These are phyloP conservation scores for Bombus terrestris DNA, from an alignment of 1,140 invertebrate genomes.

Conservation along the genomic window DNA sequence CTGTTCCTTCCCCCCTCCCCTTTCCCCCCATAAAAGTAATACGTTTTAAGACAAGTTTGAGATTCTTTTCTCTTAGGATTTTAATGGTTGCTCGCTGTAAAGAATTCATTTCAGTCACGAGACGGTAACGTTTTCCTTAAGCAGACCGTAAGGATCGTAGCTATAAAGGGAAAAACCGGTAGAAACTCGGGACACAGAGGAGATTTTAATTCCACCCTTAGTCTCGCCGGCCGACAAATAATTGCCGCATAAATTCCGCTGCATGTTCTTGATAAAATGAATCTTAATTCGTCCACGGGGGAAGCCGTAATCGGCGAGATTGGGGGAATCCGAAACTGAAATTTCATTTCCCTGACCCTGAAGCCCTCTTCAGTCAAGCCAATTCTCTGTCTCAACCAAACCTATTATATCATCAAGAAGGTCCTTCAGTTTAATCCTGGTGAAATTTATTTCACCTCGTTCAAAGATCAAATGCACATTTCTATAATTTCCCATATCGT, in stretches of 20 bases:
- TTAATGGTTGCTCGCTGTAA: background rate
- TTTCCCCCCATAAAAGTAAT: background rate
- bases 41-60: background rate
- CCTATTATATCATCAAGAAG: background rate
- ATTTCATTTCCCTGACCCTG: constrained; percentile 15
- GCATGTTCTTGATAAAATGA: constrained; percentile 31
- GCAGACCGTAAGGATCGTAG: constrained; percentile 15
- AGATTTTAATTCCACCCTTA: constrained; percentile 38
- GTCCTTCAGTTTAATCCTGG: background rate
- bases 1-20: no score
- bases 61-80: background rate
- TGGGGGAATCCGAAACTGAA: constrained; percentile 34
- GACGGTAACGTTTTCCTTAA: constrained; percentile 7
- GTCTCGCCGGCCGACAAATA: constrained; percentile 41
- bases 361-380: background rate
- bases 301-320: constrained; percentile 30
- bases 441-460: background rate
- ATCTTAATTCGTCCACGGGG: constrained; percentile 29
- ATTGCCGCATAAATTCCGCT: constrained; percentile 43
- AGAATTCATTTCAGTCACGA: background rate
- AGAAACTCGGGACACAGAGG: background rate
- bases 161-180: background rate
- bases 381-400: background rate
- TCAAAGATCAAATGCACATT: background rate
- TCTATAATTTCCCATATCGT: background rate